Evolutionary conservation across 2,888 invertebrate species (phyloP).

Genomic region (Chrysotoxum bicinctum): DNA sequence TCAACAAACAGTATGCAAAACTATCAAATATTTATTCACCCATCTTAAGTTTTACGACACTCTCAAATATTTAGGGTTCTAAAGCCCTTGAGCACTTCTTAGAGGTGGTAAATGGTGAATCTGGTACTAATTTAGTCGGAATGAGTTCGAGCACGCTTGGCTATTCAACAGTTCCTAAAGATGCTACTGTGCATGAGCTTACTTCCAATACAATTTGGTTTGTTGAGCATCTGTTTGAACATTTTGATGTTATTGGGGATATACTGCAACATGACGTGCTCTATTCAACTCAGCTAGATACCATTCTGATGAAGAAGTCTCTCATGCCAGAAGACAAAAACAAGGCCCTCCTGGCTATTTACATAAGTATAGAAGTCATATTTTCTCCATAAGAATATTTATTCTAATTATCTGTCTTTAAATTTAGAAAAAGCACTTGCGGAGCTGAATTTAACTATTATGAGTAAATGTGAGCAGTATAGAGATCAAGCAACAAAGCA

Average conservation of each 20-base stretch:
- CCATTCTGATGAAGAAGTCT: constrained; percentile 82
- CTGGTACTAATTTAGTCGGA: constrained; percentile 87
- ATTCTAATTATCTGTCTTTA: constrained; percentile 72
- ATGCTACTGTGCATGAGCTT: constrained; percentile 98
- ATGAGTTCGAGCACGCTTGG: constrained; percentile 78
- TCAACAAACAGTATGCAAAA: constrained; percentile 86
- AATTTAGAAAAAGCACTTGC: constrained; percentile 91
- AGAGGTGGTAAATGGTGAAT: constrained; percentile 91
- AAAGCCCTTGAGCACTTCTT: constrained; percentile 96
- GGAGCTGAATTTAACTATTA: constrained; percentile 93
- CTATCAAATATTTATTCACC: background rate
- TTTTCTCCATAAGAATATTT: background rate
- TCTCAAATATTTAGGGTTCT: constrained; percentile 85
- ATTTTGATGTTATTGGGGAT: constrained; percentile 87
- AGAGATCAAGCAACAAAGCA: constrained; percentile 92
- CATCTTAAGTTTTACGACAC: background rate
- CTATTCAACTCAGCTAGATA: constrained; percentile 83
- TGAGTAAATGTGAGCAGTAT: constrained; percentile 96
- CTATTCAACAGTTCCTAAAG: constrained; percentile 86
- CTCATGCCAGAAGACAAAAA: constrained; percentile 83
- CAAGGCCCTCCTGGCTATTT: constrained; percentile 88
- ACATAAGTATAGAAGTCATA: constrained; percentile 85
- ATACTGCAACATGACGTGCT: constrained; percentile 85
- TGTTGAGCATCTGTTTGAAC: constrained; percentile 91
- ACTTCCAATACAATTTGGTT: constrained; percentile 97